These are phyloP conservation scores for Labeo catla DNA, from an alignment of 2,113 vertebrate genomes.

Conservation along the genomic window DNA sequence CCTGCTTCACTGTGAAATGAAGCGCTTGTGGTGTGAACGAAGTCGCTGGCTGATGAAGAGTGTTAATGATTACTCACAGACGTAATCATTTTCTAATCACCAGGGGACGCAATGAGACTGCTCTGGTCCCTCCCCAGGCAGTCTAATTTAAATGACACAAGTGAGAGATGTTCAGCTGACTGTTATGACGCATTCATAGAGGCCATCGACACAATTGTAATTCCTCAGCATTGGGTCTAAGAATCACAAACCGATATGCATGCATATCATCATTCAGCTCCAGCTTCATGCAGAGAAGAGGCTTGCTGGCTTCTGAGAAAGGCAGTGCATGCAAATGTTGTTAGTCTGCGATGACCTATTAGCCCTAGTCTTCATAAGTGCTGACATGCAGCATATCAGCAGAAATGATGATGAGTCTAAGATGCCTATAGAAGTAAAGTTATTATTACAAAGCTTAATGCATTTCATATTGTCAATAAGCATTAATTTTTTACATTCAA, in stretches of 20 bases:
- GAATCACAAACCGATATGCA: not conserved
- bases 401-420: not conserved
- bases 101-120: constrained; percentile 6
- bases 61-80: constrained; percentile 51
- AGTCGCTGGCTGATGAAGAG: constrained; percentile 39
- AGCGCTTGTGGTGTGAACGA: constrained; percentile 28
- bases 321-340: constrained; percentile 23
- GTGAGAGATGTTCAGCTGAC: constrained; percentile 39
- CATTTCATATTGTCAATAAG: not conserved
- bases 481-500: constrained; percentile 3
- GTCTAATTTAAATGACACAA: constrained; percentile 27
- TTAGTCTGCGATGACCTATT: constrained; percentile 3
- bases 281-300: not conserved
- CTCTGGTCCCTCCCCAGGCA: constrained; percentile 18
- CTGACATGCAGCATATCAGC: not conserved
- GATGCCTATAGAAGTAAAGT: not conserved
- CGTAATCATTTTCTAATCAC: constrained; percentile 39
- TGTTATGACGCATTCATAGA: constrained; percentile 4
- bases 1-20: constrained; percentile 46
- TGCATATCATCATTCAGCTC: no score
- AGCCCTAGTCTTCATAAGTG: not conserved
- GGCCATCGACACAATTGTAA: not conserved
- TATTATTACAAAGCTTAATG: constrained; percentile 10
- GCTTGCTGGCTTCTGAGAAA: not conserved
- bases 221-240: not conserved